These are phyloP conservation scores for Notiomystis cincta DNA, from an alignment of 2,113 vertebrate genomes.

Conservation along the genomic window DNA sequence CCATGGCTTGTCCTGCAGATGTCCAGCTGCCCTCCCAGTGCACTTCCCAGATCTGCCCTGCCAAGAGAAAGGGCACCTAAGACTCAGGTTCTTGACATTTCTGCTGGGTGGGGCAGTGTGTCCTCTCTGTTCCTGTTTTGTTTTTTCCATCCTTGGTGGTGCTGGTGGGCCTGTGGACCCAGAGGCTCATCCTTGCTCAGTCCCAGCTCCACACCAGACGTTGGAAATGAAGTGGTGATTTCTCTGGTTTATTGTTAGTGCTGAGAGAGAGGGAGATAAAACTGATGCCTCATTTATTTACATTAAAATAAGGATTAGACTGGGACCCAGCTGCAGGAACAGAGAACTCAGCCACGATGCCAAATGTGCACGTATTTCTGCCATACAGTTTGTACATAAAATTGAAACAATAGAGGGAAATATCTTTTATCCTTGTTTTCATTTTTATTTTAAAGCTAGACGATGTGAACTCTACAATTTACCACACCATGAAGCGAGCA, in stretches of 20 bases:
- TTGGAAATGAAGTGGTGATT: neutral
- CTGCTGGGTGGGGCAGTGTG: neutral
- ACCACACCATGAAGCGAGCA: neutral
- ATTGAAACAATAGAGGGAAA: constrained; percentile 58
- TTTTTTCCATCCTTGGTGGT: neutral
- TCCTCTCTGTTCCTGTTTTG: neutral
- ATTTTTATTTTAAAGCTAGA: constrained; percentile 58
- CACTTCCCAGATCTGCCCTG: neutral
- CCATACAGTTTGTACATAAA: constrained; percentile 48
- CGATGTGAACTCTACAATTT: constrained; percentile 11
- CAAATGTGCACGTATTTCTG: neutral
- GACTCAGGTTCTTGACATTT: neutral
- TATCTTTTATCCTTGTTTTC: constrained; percentile 63
- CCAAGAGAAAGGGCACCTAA: neutral
- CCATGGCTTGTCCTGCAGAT: neutral
- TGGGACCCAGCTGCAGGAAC: constrained; percentile 19
- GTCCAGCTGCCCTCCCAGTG: neutral
- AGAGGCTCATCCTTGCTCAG: neutral
- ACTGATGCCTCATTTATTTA: constrained; percentile 48
- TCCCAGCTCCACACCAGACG: fast-evolving
- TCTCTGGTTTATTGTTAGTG: constrained; percentile 39
- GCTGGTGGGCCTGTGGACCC: fast-evolving
- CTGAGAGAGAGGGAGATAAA: constrained; percentile 34
- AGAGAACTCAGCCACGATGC: neutral
- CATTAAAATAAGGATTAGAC: constrained; percentile 53